A percentile compares a stretch with the other conserved stretches of the same genome.
phyloP scores from a whole-genome alignment of 2,113 vertebrate genomes.

The Turnix velox region DNA sequence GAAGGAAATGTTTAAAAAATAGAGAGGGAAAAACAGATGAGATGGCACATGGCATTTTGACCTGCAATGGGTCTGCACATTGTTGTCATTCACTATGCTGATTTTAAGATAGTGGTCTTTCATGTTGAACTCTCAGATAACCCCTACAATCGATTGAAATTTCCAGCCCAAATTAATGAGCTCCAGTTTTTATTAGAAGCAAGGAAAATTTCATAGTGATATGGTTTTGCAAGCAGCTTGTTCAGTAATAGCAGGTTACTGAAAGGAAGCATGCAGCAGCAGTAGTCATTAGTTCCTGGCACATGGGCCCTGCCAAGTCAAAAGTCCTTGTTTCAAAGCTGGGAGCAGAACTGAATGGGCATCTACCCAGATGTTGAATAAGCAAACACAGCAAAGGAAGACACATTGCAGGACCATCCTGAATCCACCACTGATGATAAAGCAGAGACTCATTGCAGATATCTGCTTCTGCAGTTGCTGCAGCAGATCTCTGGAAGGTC shows the following conservation, averaged over 20 bases:
- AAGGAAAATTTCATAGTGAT: neutral
- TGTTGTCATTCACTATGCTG: neutral
- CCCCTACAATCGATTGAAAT: neutral
- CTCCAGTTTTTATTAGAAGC: neutral
- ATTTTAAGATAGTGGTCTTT: neutral
- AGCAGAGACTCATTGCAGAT: neutral
- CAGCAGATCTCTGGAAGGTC: neutral
- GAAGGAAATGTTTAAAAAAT: neutral
- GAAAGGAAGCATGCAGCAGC: neutral
- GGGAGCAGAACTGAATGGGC: neutral
- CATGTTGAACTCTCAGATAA: neutral
- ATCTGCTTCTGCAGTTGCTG: neutral
- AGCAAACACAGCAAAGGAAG: neutral
- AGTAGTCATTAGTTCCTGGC: neutral
- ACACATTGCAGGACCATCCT: neutral
- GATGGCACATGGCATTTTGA: neutral
- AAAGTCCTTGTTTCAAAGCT: neutral
- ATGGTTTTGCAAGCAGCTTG: neutral
- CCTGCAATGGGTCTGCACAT: neutral
- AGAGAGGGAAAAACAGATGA: neutral
- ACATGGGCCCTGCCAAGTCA: too few relatives aligned
- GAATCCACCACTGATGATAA: neutral
- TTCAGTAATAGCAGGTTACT: neutral
- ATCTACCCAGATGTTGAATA: neutral
- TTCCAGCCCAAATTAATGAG: neutral